phyloP scores from a whole-genome alignment of 1,140 invertebrate genomes.

The Nomia melanderi region DNA sequence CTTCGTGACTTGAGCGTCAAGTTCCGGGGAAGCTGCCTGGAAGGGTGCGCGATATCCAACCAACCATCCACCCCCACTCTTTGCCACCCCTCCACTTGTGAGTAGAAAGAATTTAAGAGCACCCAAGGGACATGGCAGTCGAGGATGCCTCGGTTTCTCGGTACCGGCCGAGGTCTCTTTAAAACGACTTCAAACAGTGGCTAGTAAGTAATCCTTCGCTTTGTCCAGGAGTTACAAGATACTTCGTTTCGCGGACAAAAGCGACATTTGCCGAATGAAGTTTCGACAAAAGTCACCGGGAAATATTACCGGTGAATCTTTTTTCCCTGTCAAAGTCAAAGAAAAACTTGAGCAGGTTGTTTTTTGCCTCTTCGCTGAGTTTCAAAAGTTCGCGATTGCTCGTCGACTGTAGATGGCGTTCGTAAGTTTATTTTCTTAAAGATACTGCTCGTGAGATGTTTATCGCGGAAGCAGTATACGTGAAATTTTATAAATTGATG shows the following conservation, averaged over 20 bases:
- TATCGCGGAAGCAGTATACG: no score
- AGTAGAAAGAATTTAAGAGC: conserved; percentile 57
- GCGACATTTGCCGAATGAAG: background rate
- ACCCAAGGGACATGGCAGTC: conserved; percentile 10
- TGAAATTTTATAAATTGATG: no score
- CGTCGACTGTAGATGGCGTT: no score
- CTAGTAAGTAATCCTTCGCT: conserved; percentile 14
- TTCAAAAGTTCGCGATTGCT: no score
- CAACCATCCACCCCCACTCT: no score
- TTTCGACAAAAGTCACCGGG: background rate
- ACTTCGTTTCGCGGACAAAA: background rate
- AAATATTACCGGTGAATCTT: background rate
- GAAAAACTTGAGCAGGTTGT: no score
- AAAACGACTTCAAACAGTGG: conserved; percentile 21
- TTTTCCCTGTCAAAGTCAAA: no score
- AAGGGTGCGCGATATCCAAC: conserved; percentile 39
- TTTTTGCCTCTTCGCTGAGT: no score
- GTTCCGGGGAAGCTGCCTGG: conserved; percentile 28
- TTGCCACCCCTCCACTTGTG: background rate
- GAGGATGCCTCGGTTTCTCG: conserved; percentile 14
- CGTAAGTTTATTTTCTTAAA: no score
- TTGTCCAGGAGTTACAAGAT: conserved; percentile 1
- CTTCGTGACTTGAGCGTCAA: conserved; percentile 63
- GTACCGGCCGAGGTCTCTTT: conserved; percentile 19
- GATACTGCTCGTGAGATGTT: no score